Percentiles rank a stretch among this genome's conserved stretches.
Conservation (phyloP, 1,140 invertebrate species). For the Ceratoteleas bidentatus region DNA sequence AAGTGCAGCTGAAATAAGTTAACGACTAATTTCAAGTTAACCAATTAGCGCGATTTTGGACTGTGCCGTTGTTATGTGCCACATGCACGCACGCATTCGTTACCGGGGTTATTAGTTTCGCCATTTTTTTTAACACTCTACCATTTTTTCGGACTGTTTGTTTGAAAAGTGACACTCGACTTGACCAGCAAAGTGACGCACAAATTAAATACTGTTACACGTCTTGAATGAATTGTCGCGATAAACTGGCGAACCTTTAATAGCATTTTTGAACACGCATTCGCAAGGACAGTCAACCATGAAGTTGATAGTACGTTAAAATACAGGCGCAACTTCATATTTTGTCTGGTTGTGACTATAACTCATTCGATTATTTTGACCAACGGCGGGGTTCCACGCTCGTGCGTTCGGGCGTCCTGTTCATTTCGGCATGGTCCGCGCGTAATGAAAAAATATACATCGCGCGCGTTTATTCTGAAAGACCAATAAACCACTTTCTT, state of each 20-base stretch:
- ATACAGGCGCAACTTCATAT: constrained; percentile 56
- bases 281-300: constrained; percentile 42
- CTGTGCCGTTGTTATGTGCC: constrained; percentile 8
- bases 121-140: no score
- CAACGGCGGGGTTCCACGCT: constrained; percentile 49
- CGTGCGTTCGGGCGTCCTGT: constrained; percentile 46
- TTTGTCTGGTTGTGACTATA: constrained; percentile 51
- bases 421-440: constrained; percentile 51
- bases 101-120: no score
- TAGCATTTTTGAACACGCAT: constrained; percentile 25
- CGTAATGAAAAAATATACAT: constrained; percentile 53
- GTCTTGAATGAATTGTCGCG: constrained; percentile 7
- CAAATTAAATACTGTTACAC: constrained; percentile 20
- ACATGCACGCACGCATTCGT: neutral
- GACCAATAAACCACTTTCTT: constrained; percentile 15
- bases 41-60: constrained; percentile 34
- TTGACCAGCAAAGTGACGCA: constrained; percentile 8
- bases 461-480: constrained; percentile 27
- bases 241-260: constrained; percentile 40
- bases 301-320: constrained; percentile 58
- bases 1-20: constrained; percentile 47
- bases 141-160: no score
- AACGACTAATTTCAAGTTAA: constrained; percentile 41
- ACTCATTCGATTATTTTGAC: constrained; percentile 62
- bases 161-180: neutral